A percentile compares a stretch with the other conserved stretches of the same genome.
These are phyloP conservation scores for Timema podura DNA, from an alignment of 2,888 invertebrate genomes.

Conservation along the genomic window DNA sequence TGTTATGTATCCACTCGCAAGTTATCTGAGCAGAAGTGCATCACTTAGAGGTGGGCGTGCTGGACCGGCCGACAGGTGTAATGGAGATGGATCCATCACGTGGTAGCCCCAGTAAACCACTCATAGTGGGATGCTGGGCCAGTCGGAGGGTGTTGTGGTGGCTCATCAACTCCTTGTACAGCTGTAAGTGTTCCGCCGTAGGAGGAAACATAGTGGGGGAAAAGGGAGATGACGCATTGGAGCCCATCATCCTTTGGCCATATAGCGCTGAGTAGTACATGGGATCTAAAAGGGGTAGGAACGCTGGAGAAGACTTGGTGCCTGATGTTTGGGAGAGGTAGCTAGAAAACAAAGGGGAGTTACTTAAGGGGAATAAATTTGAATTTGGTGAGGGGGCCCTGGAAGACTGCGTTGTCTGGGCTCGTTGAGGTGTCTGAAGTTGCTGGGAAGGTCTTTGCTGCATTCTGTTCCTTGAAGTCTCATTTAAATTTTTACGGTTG, in stretches of 20 bases:
- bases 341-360: constrained; percentile 48
- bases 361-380: constrained; percentile 44
- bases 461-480: constrained; percentile 34
- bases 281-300: constrained; percentile 24
- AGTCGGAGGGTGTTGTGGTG: constrained; percentile 23
- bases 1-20: too few relatives aligned
- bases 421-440: constrained; percentile 36
- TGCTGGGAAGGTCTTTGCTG: constrained; percentile 9
- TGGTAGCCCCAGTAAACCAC: constrained; percentile 36
- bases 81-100: constrained; percentile 45
- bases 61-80: constrained; percentile 42
- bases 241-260: constrained; percentile 21
- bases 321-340: constrained; percentile 37
- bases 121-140: constrained; percentile 17
- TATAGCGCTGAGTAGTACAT: constrained; percentile 49
- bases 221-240: constrained; percentile 36
- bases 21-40: background rate
- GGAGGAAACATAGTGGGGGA: constrained; percentile 45
- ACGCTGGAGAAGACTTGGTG: constrained; percentile 21
- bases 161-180: constrained; percentile 50
- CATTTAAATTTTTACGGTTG: constrained; percentile 29
- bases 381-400: constrained; percentile 34
- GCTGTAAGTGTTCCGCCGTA: constrained; percentile 50
- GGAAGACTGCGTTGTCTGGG: constrained; percentile 37
- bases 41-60: constrained; percentile 45